These are phyloP conservation scores for Isaurus tuberculatus DNA, from an alignment of 92 coral and sea anemone genomes.

Conservation along the genomic window DNA sequence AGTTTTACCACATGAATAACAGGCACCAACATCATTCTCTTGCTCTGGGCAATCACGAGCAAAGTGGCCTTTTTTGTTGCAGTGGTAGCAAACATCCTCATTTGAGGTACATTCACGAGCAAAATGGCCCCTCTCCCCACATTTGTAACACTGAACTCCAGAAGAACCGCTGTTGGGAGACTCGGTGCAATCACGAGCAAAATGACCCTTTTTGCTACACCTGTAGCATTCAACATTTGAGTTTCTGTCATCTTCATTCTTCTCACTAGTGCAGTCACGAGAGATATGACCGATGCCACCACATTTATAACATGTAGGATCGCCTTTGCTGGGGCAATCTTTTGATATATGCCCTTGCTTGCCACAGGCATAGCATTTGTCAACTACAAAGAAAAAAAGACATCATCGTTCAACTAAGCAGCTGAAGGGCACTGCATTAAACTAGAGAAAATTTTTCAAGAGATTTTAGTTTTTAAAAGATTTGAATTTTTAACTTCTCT, in stretches of 20 bases:
- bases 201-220: slow-evolving; percentile 70
- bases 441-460: background rate
- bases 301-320: slow-evolving; percentile 71
- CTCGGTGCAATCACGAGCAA: slow-evolving; percentile 87
- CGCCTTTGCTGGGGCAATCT: slow-evolving; percentile 74
- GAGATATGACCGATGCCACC: slow-evolving; percentile 45
- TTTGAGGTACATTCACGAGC: slow-evolving; percentile 64
- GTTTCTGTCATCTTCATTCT: slow-evolving; percentile 7
- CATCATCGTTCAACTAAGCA: background rate
- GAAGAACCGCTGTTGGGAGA: background rate
- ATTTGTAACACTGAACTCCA: slow-evolving; percentile 55
- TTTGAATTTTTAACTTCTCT: too few species aligned
- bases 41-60: slow-evolving; percentile 78
- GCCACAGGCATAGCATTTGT: slow-evolving; percentile 82
- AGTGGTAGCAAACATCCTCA: slow-evolving; percentile 74
- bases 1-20: slow-evolving; percentile 80
- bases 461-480: too few species aligned
- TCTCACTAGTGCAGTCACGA: slow-evolving; percentile 50
- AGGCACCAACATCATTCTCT: slow-evolving; percentile 49
- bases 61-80: slow-evolving; percentile 81
- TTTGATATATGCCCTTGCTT: slow-evolving; percentile 74
- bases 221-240: slow-evolving; percentile 42
- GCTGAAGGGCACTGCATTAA: background rate
- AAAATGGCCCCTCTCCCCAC: slow-evolving; percentile 73
- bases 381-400: background rate